These are phyloP conservation scores for Atherinomorus stipes DNA, from an alignment of 2,113 vertebrate genomes.

Conservation along the genomic window DNA sequence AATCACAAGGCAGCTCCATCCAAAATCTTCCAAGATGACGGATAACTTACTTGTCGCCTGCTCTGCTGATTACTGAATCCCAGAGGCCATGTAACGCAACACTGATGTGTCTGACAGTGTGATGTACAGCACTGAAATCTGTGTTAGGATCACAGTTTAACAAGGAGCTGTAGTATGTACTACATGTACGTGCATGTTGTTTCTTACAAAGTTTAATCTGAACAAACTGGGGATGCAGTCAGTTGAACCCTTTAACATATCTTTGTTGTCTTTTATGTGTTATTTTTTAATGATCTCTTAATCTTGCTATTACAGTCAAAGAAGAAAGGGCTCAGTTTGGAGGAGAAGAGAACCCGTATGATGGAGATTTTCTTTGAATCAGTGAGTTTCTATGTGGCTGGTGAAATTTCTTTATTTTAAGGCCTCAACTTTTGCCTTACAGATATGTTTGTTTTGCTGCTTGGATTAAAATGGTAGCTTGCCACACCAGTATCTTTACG, in stretches of 20 bases:
- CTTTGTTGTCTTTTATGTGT: neutral
- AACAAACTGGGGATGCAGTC: neutral
- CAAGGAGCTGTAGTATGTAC: no score
- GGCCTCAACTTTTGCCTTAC: no score
- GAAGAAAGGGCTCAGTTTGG: slow-evolving; percentile 94
- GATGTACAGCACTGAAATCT: no score
- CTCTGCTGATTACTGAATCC: no score
- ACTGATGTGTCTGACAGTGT: no score
- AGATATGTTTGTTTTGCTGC: neutral
- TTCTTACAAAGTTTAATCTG: neutral
- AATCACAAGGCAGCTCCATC: no score
- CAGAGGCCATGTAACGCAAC: no score
- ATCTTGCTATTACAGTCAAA: slow-evolving; percentile 87
- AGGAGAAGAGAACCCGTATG: slow-evolving; percentile 97
- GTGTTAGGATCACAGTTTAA: no score
- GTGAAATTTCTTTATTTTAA: neutral
- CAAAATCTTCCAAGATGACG: no score
- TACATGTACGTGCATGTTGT: no score
- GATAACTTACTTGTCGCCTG: no score
- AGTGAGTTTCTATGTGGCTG: slow-evolving; percentile 77
- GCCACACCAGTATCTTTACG: no score
- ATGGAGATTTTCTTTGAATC: slow-evolving; percentile 99
- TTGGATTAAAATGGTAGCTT: neutral
- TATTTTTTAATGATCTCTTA: neutral
- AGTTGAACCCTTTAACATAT: neutral